Percentiles rank a stretch among this genome's conserved stretches.
Conservation (phyloP, 1,140 invertebrate genomes). For the Maniola jurtina region DNA sequence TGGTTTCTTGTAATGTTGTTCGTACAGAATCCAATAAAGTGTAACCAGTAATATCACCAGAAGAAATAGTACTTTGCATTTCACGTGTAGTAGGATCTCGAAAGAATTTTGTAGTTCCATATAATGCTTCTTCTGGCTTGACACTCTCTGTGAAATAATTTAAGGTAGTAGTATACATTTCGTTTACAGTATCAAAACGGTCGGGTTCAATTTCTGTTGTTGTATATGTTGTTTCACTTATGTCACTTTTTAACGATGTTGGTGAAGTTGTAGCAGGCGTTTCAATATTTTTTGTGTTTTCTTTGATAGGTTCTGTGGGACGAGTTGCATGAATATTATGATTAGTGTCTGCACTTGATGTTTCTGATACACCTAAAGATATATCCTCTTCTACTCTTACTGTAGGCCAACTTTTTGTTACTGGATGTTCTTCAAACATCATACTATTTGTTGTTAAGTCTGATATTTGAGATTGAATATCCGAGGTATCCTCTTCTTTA, state of each 20-base stretch:
- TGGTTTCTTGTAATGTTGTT: conserved; percentile 15
- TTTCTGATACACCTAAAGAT: neutral
- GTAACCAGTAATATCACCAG: conserved; percentile 19
- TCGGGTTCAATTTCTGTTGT: neutral
- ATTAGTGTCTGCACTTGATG: neutral
- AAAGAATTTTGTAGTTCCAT: conserved; percentile 4
- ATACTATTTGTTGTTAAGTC: neutral
- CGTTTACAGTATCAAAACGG: neutral
- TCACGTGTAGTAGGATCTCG: conserved; percentile 2
- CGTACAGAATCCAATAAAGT: conserved; percentile 27
- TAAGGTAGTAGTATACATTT: neutral
- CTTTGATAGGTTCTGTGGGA: neutral
- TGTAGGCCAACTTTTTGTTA: neutral
- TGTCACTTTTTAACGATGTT: neutral
- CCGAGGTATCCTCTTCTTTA: neutral
- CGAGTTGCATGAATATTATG: neutral
- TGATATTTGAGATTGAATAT: neutral
- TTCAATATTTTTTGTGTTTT: neutral
- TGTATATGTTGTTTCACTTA: neutral
- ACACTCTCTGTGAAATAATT: neutral
- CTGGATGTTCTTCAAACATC: neutral
- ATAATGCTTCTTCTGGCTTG: neutral
- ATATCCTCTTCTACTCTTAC: neutral
- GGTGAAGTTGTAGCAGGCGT: neutral
- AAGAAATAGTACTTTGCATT: neutral